Conservation (phyloP, 2,888 invertebrate species). For the Drosophila incognita region DNA sequence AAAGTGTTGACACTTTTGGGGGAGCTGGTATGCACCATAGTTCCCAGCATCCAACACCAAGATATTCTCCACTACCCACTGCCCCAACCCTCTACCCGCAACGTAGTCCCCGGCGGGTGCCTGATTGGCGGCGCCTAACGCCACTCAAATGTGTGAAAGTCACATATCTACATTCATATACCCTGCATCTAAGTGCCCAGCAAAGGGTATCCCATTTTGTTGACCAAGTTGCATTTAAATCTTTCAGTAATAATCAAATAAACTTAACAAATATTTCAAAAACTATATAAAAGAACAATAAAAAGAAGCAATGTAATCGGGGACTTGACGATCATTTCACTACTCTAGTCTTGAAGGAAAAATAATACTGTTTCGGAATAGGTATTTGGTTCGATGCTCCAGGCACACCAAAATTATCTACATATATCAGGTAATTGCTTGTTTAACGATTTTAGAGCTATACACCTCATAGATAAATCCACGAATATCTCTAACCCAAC, state of each 20-base stretch:
- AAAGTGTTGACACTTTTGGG: conserved; percentile 62
- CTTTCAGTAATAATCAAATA: not conserved
- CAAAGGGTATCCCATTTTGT: not conserved
- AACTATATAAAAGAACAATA: not conserved
- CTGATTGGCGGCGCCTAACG: conserved; percentile 59
- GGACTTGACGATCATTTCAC: not conserved
- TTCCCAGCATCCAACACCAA: conserved; percentile 7
- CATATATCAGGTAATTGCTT: not conserved
- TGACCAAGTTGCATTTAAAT: not conserved
- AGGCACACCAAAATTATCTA: not conserved
- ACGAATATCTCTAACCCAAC: not conserved
- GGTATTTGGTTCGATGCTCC: not conserved
- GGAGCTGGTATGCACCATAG: conserved; percentile 23
- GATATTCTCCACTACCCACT: not conserved
- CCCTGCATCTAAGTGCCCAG: not conserved
- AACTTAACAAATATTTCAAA: not conserved
- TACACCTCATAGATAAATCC: not conserved
- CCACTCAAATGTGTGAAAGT: conserved; percentile 61
- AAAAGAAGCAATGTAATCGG: not conserved
- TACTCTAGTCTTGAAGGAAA: too few species aligned
- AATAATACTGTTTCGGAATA: not conserved
- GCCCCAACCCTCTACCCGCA: not conserved
- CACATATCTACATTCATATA: conserved; percentile 31
- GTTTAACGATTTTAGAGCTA: not conserved
- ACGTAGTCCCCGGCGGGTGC: not conserved